These are phyloP conservation scores for Neolamprologus longior DNA, from an alignment of 2,113 vertebrate genomes.

Conservation along the genomic window DNA sequence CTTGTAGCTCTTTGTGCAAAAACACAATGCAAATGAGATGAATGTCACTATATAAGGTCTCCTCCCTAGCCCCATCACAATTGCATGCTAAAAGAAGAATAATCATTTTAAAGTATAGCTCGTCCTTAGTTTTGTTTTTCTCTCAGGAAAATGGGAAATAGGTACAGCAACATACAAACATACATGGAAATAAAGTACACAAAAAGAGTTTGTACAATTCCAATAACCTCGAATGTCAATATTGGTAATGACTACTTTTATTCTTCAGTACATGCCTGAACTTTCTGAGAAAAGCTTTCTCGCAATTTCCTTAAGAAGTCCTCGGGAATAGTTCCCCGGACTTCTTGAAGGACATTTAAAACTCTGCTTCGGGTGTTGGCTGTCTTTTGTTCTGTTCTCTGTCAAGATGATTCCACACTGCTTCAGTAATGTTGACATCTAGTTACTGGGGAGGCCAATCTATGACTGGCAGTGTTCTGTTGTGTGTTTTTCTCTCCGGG, in stretches of 20 bases:
- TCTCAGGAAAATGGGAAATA: background rate
- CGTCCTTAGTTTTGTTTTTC: background rate
- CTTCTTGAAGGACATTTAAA: background rate
- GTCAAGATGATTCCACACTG: background rate
- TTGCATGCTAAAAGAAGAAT: background rate
- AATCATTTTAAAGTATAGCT: background rate
- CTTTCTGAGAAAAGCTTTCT: background rate
- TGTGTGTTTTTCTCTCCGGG: background rate
- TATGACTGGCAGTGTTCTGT: background rate
- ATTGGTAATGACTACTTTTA: background rate
- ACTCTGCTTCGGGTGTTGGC: fast-evolving
- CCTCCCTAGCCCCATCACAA: background rate
- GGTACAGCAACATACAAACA: background rate
- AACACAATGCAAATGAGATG: background rate
- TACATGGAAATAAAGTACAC: background rate
- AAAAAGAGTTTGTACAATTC: background rate
- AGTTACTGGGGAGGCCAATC: background rate
- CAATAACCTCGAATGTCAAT: fast-evolving
- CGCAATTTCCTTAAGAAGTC: background rate
- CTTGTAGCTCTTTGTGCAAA: background rate
- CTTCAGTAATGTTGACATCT: background rate
- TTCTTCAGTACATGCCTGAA: background rate
- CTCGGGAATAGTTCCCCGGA: fast-evolving
- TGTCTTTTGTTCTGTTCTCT: background rate
- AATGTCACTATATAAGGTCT: background rate